These are phyloP conservation scores for Lordiphosa andalusiaca DNA, from an alignment of 2,888 invertebrate genomes.

Conservation along the genomic window DNA sequence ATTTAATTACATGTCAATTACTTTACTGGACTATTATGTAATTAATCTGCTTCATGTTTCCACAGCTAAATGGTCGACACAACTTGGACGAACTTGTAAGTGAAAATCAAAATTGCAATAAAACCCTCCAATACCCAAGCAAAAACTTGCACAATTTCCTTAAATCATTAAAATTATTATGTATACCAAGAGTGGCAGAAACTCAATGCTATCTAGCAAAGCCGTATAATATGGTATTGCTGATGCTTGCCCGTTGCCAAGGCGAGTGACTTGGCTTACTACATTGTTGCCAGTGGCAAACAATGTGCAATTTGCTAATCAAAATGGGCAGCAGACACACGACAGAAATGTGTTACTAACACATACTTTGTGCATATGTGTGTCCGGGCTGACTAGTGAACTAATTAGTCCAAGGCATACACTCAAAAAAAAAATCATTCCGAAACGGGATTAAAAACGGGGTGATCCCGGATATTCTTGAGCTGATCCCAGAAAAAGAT, in stretches of 20 bases:
- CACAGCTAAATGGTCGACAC: constrained; percentile 43
- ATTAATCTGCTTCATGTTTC: constrained; percentile 4
- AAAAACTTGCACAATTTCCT: neutral
- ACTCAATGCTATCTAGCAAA: no score
- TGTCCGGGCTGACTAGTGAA: neutral
- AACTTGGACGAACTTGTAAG: constrained; percentile 52
- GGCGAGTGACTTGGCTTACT: no score
- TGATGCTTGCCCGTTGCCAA: no score
- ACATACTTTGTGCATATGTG: neutral
- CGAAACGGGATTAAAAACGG: no score
- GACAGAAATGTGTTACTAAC: constrained; percentile 14
- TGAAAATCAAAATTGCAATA: constrained; percentile 13
- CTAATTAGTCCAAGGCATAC: neutral
- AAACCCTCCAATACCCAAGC: no score
- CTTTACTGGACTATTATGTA: no score
- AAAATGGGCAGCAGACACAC: constrained; percentile 11
- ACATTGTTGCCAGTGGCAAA: neutral
- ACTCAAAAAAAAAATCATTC: no score
- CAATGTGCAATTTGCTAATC: constrained; percentile 17
- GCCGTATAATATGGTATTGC: no score
- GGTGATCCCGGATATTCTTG: no score
- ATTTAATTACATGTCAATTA: no score
- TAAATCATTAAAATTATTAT: neutral
- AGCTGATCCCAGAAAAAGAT: no score
- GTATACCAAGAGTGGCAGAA: no score